A percentile compares a stretch with the other conserved stretches of the same genome.
phyloP scores from a whole-genome alignment of 2,113 vertebrate species.

The Misgurnus anguillicaudatus region DNA sequence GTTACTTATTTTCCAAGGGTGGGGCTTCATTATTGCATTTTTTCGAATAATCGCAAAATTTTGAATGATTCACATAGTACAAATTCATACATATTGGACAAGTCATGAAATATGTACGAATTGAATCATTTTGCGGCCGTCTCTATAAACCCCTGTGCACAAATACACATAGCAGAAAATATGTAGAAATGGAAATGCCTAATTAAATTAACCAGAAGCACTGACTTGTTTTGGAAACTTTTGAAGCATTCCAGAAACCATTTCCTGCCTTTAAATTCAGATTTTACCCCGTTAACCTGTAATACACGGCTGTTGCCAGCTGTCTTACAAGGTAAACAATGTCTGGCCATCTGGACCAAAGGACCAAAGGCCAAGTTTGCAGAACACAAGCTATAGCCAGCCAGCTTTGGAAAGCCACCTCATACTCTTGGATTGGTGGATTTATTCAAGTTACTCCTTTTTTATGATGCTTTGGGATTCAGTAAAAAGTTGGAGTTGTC shows the following conservation, averaged over 20 bases:
- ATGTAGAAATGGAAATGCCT: too few species aligned
- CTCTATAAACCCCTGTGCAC: too few species aligned
- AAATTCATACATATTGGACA: too few species aligned
- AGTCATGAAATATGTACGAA: too few species aligned
- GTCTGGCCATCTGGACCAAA: slow-evolving; percentile 43
- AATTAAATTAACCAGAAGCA: too few species aligned
- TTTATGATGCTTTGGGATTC: slow-evolving; percentile 2
- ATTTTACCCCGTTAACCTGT: slow-evolving; percentile 59
- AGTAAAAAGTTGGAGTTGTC: slow-evolving; percentile 26
- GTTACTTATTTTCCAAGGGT: too few species aligned
- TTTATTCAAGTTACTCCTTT: background rate
- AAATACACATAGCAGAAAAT: too few species aligned
- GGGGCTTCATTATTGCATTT: too few species aligned
- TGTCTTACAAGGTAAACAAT: slow-evolving; percentile 41
- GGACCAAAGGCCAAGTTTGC: slow-evolving; percentile 49
- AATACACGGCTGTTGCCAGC: slow-evolving; percentile 56
- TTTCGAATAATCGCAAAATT: too few species aligned
- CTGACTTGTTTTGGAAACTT: slow-evolving; percentile 21
- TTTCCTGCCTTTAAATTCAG: slow-evolving; percentile 57
- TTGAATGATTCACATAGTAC: too few species aligned
- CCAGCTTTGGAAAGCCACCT: slow-evolving; percentile 58
- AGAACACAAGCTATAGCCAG: slow-evolving; percentile 49
- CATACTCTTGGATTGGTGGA: background rate
- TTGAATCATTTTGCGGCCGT: too few species aligned
- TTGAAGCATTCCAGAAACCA: slow-evolving; percentile 45